These are phyloP conservation scores for Scyliorhinus canicula DNA, from an alignment of 2,797 vertebrate genomes.

Conservation along the genomic window DNA sequence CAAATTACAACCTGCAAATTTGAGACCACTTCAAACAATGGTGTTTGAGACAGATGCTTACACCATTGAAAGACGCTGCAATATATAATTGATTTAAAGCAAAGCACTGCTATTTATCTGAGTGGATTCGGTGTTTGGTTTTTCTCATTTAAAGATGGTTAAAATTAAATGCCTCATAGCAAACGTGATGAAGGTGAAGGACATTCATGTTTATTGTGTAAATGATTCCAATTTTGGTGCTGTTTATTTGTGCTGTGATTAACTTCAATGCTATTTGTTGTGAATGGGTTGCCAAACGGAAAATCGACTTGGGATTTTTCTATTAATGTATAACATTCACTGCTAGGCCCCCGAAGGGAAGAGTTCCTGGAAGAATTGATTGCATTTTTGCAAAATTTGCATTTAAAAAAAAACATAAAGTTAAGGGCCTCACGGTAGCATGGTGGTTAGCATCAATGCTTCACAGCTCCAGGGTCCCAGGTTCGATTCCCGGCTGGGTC, in stretches of 20 bases:
- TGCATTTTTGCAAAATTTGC: neutral
- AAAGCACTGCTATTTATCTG: neutral
- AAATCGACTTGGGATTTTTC: conserved; percentile 40
- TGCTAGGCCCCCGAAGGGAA: neutral
- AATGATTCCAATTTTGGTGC: neutral
- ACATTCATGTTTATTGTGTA: neutral
- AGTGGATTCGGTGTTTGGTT: neutral
- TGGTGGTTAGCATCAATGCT: no score
- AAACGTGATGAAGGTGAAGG: neutral
- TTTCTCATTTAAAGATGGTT: neutral
- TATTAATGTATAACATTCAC: neutral
- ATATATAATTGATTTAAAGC: neutral
- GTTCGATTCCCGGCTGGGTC: no score
- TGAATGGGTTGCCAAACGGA: conserved; percentile 48
- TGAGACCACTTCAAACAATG: neutral
- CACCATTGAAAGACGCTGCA: neutral
- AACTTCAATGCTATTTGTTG: conserved; percentile 42
- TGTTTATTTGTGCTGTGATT: conserved; percentile 40
- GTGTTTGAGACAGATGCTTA: neutral
- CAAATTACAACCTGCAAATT: neutral
- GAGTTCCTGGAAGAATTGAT: neutral
- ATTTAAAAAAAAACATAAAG: neutral
- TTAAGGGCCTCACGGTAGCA: no score
- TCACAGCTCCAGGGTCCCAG: no score
- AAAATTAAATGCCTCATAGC: neutral